Percentiles rank a stretch among this genome's conserved stretches.
Conservation (phyloP, 2,888 invertebrate species). For the Hanleya hanleyi region DNA sequence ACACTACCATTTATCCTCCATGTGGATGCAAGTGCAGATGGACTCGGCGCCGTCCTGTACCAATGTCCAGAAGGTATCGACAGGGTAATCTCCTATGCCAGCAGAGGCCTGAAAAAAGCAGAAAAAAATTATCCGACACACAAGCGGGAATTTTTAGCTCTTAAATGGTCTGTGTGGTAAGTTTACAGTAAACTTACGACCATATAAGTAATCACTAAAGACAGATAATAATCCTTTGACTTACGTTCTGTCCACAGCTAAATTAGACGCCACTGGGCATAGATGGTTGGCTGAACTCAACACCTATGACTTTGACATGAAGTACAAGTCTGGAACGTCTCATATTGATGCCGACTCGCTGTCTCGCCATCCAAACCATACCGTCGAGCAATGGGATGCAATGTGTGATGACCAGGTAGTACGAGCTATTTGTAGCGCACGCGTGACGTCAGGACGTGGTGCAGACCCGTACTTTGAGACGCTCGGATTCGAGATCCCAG, state of each 20-base stretch:
- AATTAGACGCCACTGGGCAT: background rate
- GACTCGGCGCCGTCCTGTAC: slow-evolving; percentile 36
- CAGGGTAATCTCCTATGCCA: slow-evolving; percentile 37
- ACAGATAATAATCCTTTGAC: slow-evolving; percentile 11
- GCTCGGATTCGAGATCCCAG: background rate
- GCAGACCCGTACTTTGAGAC: background rate
- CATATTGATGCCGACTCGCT: background rate
- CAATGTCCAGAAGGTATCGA: slow-evolving; percentile 33
- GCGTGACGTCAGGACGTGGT: background rate
- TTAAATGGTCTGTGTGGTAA: slow-evolving; percentile 31
- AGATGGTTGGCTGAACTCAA: background rate
- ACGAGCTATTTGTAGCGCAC: background rate
- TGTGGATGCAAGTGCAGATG: slow-evolving; percentile 8
- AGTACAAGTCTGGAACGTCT: background rate
- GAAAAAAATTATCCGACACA: slow-evolving; percentile 36
- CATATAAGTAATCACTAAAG: slow-evolving; percentile 10
- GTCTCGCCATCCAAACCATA: background rate
- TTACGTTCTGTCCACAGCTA: slow-evolving; percentile 10
- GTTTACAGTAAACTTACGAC: slow-evolving; percentile 27
- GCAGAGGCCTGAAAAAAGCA: slow-evolving; percentile 28
- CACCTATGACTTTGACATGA: background rate
- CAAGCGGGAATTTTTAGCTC: slow-evolving; percentile 22
- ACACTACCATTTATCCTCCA: background rate
- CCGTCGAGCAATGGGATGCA: background rate
- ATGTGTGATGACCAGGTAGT: too few relatives aligned